Conservation (phyloP, 2,888 invertebrate species). For the Nomada ruficornis region DNA sequence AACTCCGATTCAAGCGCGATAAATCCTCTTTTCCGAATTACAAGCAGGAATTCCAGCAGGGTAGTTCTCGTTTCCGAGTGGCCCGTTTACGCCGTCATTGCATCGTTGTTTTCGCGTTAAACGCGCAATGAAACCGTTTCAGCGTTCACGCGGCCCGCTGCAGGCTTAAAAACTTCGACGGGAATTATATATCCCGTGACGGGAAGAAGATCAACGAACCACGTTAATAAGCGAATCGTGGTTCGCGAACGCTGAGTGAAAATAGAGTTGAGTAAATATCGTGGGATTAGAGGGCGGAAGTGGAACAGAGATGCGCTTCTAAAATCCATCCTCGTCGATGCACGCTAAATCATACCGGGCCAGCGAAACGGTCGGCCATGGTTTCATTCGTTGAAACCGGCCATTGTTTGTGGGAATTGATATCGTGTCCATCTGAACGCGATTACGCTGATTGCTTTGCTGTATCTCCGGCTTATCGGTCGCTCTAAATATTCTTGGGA, state of each 20-base stretch:
- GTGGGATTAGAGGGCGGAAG: no score
- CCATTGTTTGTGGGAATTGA: conserved; percentile 26
- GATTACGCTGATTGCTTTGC: conserved; percentile 16
- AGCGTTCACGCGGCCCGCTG: not conserved
- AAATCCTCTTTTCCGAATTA: conserved; percentile 11
- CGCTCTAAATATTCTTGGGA: not conserved
- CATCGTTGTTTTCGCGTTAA: conserved; percentile 5
- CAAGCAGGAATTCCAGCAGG: not conserved
- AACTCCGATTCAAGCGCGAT: not conserved
- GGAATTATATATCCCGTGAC: not conserved
- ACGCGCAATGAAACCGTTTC: conserved; percentile 19
- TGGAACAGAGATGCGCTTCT: not conserved
- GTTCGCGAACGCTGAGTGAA: conserved; percentile 10
- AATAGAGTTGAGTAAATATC: not conserved
- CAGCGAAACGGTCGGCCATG: conserved; percentile 42
- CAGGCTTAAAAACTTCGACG: conserved; percentile 35
- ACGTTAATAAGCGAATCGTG: conserved; percentile 35
- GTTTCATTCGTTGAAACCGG: conserved; percentile 28
- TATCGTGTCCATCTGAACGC: conserved; percentile 4
- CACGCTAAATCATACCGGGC: conserved; percentile 40
- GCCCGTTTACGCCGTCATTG: not conserved
- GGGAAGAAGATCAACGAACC: conserved; percentile 28
- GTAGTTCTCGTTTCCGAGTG: not conserved
- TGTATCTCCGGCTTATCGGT: not conserved
- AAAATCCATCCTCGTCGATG: conserved; percentile 38